Base-by-base conservation (phyloP, 2,113 vertebrate species). In the Stigmatopora argus region DNA sequence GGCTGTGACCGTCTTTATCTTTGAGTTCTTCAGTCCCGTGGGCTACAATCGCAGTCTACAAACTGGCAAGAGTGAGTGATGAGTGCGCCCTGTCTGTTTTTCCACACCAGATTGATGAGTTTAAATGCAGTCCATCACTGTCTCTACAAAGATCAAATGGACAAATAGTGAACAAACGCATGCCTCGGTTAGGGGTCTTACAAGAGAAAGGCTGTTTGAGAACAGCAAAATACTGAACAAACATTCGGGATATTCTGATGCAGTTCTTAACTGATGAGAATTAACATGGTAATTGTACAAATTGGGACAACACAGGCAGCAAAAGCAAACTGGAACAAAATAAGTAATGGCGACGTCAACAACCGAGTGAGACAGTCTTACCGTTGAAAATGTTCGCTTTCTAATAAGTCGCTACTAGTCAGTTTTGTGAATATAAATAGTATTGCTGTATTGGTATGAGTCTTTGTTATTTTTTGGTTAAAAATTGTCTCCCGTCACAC, bases 1-100 rank as follows among this genome's bases (percentile, higher is more conserved):
- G 9, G 95, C 94, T 1, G 93, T 97, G 89, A 97, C 95, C 0
- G 95, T 96, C 75, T 97, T 97, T 89, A 94, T 97, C 90, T 97
- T 97, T 75, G 91, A 92, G 79, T 92, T 91, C 89, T 94, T 96
- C 91, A 96, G 94, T 87, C 95, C 94, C 0, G 94, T 94, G 26
- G 94, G 94, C 79, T 96, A 92, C 84, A 91, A 91, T 84, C 89
- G 91, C 82, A 90, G 87, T 80, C 91, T 96, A 79, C 91, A 92
- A 76, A 92, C 85, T 1, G 92, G 93, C 82, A 95, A 95, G 80
- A 92, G 94, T 95, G 85, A 96, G 94, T 94, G 69, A 77, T 67
- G 38, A 63, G 47, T 70, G 68, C 44, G 9, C 71, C 77, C 69
- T 60, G 59, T 67, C 53, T 63, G 63, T 63, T 49, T 69, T 35